Percentiles rank a stretch among this genome's conserved stretches.
Conservation (phyloP, 2,888 invertebrate genomes). For the Ephialtes manifestator region DNA sequence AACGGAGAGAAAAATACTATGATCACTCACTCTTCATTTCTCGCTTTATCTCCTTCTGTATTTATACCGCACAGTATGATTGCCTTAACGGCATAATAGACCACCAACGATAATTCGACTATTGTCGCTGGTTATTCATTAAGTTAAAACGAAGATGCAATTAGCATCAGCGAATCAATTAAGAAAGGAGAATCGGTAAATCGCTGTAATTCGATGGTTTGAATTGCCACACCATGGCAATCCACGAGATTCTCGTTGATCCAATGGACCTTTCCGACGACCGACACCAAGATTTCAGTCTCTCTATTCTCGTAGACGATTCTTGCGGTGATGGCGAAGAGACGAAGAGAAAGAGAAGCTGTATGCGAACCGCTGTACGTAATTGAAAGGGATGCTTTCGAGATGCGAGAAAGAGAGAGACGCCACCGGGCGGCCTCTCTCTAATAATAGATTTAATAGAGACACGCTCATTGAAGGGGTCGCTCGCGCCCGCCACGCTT, state of each 20-base stretch:
- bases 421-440: constrained; percentile 41
- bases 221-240: not conserved
- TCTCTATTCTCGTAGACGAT: constrained; percentile 63
- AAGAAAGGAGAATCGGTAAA: constrained; percentile 50
- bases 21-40: constrained; percentile 29
- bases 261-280: constrained; percentile 28
- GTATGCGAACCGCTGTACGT: constrained; percentile 71
- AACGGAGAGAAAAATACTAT: not conserved
- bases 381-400: constrained; percentile 84
- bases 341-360: constrained; percentile 27
- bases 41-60: constrained; percentile 9
- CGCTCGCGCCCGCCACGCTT: constrained; percentile 77
- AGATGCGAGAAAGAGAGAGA: constrained; percentile 70
- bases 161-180: constrained; percentile 64
- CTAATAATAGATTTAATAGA: constrained; percentile 86
- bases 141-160: constrained; percentile 51
- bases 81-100: constrained; percentile 35
- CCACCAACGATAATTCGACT: constrained; percentile 54
- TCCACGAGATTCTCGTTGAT: not conserved
- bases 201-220: constrained; percentile 43
- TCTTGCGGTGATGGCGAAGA: constrained; percentile 52
- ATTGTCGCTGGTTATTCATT: constrained; percentile 53
- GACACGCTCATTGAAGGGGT: constrained; percentile 85
- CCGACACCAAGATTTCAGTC: not conserved
- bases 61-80: not conserved